Evolutionary conservation across 2,888 invertebrate genomes (phyloP), one percentile per base, ranked within the genome.

Genomic region (Neria commutata): DNA sequence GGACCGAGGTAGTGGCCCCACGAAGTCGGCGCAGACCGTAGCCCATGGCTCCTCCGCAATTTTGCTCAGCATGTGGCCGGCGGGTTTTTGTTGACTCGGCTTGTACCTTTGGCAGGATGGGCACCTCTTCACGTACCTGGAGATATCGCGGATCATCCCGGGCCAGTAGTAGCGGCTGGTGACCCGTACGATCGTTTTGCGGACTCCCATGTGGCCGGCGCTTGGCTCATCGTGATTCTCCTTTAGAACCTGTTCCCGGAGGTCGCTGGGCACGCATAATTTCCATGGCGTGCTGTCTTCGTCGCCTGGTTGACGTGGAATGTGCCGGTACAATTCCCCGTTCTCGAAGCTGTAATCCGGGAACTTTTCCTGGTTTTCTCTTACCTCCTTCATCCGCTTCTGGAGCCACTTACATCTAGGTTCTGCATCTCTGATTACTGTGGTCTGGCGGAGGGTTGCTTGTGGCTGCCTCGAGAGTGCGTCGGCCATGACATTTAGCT

Each of bases 11-110:
- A n/a, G n/a, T n/a, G n/a, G n/a, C n/a, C n/a, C n/a, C n/a, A n/a
- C n/a, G n/a, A n/a, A n/a, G n/a, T n/a, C n/a, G n/a, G 40, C 47
- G n/a, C 47, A 47, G 1, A 47, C 25, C 1, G 29, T 48, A 1
- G 21, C 34, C 47, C 47, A 54, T 11, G 54, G 34, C 6, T 47
- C 48, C 1, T 25, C n/a, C n/a, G 48, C n/a, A n/a, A n/a, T n/a
- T n/a, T n/a, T n/a, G n/a, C n/a, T n/a, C n/a, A n/a, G n/a, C n/a
- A n/a, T n/a, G n/a, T n/a, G n/a, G n/a, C n/a, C n/a, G n/a, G n/a
- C n/a, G n/a, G n/a, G n/a, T n/a, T n/a, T n/a, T n/a, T n/a, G n/a
- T n/a, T n/a, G n/a, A n/a, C n/a, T n/a, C n/a, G n/a, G n/a, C n/a
- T n/a, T n/a, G n/a, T n/a, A n/a, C n/a, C n/a, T n/a, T n/a, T n/a